Percentiles rank a stretch among this genome's conserved stretches.
Evolutionary conservation across 2,888 invertebrate species (phyloP).

Genomic region (Crossocerus cetratus): DNA sequence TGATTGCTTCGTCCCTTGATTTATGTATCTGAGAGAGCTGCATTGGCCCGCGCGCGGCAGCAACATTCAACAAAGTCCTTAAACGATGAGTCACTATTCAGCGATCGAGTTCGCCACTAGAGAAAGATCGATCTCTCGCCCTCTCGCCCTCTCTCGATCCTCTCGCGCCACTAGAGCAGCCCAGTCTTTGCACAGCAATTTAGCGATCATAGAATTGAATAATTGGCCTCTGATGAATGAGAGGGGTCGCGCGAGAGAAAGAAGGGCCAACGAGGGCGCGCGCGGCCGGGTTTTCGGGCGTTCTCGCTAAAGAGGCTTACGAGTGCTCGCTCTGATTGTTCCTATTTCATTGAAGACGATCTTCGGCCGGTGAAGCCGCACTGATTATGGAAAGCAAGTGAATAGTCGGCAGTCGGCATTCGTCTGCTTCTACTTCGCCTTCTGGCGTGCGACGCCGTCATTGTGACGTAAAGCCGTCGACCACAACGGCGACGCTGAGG

Average conservation of each 20-base stretch:
- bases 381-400: slow-evolving; percentile 10
- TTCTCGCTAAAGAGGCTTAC: not conserved
- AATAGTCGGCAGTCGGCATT: not conserved
- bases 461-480: slow-evolving; percentile 63
- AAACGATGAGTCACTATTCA: too few relatives aligned
- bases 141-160: too few relatives aligned
- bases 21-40: too few relatives aligned
- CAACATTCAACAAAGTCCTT: too few relatives aligned
- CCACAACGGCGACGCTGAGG: slow-evolving; percentile 34
- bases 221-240: slow-evolving; percentile 5
- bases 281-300: not conserved
- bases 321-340: slow-evolving; percentile 6
- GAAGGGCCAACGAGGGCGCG: not conserved
- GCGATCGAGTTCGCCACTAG: too few relatives aligned
- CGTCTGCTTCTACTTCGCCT: slow-evolving; percentile 21
- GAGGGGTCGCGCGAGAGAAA: not conserved
- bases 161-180: too few relatives aligned
- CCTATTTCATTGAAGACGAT: slow-evolving; percentile 6
- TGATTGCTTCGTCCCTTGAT: too few relatives aligned
- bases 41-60: too few relatives aligned
- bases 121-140: too few relatives aligned
- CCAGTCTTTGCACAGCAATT: too few relatives aligned
- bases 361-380: slow-evolving; percentile 7
- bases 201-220: too few relatives aligned
- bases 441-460: slow-evolving; percentile 49